Evolutionary conservation across 2,797 vertebrate genomes (phyloP), one percentile per base, ranked within the genome.

Genomic region (Chiroxiphia lanceolata): DNA sequence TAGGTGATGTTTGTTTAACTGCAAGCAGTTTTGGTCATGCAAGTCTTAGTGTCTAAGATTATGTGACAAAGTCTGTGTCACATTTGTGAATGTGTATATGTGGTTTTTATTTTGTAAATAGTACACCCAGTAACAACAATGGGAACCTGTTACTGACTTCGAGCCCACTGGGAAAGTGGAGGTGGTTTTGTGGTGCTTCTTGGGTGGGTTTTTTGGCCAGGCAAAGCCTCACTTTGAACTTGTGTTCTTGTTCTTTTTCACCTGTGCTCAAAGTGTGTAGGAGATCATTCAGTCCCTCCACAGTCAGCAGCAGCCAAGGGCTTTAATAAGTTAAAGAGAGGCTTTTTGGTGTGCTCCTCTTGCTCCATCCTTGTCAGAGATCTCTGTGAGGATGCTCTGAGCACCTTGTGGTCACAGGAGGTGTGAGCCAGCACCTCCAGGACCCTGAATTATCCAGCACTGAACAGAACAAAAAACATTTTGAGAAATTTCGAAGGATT

Each of bases 401-500:
- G 51, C 38, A 27, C 0, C 0, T 2, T 18, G 42, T 72, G 47
- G n/a, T 61, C 68, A 17, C 56, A 1, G 1, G 25, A 48, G 53
- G 20, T 36, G 22, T 6, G 9, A 74, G 3, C 34, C 78, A 87
- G 68, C 60, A 48, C 31, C 63, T 25, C 47, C 57, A 40, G 78
- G 21, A 56, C 17, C 29, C 17, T 26, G 42, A 1, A 0, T 5
- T 42, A 53, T 20, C 56, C 70, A 70, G 45, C 54, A 33, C 45
- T 26, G 16, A 74, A 13, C 16, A 34, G 72, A 70, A 21, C 19
- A 36, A 40, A 40, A 60, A 27, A 1, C 6, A 27, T 34, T 50
- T 20, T 31, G 4, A 87, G 26, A 19, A 17, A 22, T 59, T 87
- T 78, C 26, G 34, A 42, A 72, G 74, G 13, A 22, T 34, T 64